Base-by-base conservation (phyloP, 92 coral and sea anemone genomes). In the Heliopora coerulea region DNA sequence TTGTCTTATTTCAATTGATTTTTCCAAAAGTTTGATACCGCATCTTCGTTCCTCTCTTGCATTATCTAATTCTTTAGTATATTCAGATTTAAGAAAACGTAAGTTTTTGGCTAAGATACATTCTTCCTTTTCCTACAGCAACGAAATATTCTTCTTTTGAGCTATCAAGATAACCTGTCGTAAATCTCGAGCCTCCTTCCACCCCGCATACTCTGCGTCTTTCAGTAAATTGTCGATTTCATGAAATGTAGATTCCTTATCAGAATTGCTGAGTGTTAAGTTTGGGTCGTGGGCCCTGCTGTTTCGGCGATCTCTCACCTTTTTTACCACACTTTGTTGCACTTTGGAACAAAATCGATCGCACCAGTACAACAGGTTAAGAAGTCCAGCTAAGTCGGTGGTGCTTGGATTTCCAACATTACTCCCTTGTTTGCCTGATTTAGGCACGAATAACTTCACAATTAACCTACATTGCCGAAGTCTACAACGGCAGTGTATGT, bases 321-420 rank as follows among this genome's bases (percentile, higher is more conserved):
- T 59, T 44, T 78, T 61, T 13, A 88, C 83, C 27, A 91, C 56
- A 9, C 78, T 18, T 24, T 58, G 79, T 44, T 88, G 73, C 35
- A 76, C 84, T n/a, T 78, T 80, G n/a, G n/a, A n/a, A n/a, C n/a
- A n/a, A 27, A 85, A 91, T 17, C 79, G 73, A 15, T 46, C 68
- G 40, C 90, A 91, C 74, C 78, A 85, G 68, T 59, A 78, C 59
- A 91, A 74, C 2, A 91, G 74, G 57, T 91, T 88, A 19, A 91
- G 74, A 31, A 91, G 79, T 14, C 87, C 90, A 9, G 96, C 87
- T 30, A 87, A 73, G 61, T 87, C 96, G 2, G 96, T 90, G 0
- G 65, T 79, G 32, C 56, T 54, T 31, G 87, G 88, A 31, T 73
- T 84, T 15, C 65, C 59, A 8, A 86, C 83, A 20, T 67, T 59